Base-by-base conservation (phyloP, 53 echinoderm and acorn worm genomes). In the Stichopus horrens region DNA sequence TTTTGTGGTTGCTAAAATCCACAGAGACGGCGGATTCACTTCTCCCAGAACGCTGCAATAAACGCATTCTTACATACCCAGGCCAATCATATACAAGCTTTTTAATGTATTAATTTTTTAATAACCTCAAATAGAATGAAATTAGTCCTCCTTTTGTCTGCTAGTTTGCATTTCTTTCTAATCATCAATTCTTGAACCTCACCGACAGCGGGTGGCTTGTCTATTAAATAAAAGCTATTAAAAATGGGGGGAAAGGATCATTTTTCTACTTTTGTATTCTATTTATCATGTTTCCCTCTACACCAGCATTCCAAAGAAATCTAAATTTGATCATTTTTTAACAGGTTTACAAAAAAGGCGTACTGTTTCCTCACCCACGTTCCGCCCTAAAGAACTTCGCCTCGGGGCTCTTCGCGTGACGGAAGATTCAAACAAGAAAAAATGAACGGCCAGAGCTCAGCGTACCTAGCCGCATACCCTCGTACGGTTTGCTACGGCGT, bases 121-220 rank as follows among this genome's bases (percentile, higher is more conserved):
- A 71, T 71, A 71, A 71, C 37, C 37, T 1, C 37, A 37, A 37
- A 37, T 37, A 37, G 37, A 37, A 37, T 18, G 18, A 71, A 81
- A 81, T 56, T 81, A 81, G 21, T 58, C 57, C 20, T 16, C 81
- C 81, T 56, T 81, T 81, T 57, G 81, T 81, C 57, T 21, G 19
- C 7, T 57, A 55, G 55, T 81, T n/a, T 58, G 58, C 55, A 56
- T 56, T 81, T 54, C 19, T 78, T 7, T 7, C 18, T 56, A 81
- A 81, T 81, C 57, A 81, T 81, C 81, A 81, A 57, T 81, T 58
- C 58, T 21, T 21, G 56, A 81, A 81, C 57, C 19, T 81, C 81
- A 53, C 81, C 81, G 81, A 81, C 81, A 81, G 81, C 81, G 81
- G 81, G 81, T 81, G 21, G 23, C 56, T 81, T 81, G 57, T 81